Base-by-base conservation (phyloP, 2,113 vertebrate species). In the Cyanoderma ruficeps region DNA sequence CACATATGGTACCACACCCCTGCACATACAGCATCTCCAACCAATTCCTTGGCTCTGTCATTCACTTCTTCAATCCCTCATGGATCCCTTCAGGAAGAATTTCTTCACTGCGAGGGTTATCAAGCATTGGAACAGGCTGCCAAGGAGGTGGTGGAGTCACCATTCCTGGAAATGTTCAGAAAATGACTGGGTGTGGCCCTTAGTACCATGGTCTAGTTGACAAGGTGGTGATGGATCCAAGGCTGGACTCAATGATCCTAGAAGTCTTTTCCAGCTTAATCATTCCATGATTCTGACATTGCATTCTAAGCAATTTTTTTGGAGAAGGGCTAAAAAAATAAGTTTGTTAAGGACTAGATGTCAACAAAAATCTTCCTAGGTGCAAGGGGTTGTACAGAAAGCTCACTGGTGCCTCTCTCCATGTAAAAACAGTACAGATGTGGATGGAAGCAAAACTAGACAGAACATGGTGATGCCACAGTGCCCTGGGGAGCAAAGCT, bases 31-130 rank as follows among this genome's bases (percentile, higher is more conserved):
- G 20, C 11, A 47, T 11, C 64, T 46, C 42, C 22, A 56, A 37
- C 31, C 44, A n/a, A 30, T 23, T 18, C 52, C 23, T 31, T 55
- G 6, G 41, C 46, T 72, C 68, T 56, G 33, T 19, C 49, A 81
- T 47, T 71, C 0, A 0, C 33, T 65, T 64, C 56, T 82, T 82
- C 0, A 0, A 59, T 24, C 16, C 23, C 57, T 69, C 41, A 14
- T 20, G 17, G 21, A 61, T 27, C 41, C 61, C 41, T 55, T 61
- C 47, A 47, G 61, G 31, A 83, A 61, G 47, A 47, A 47, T 42
- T 41, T 55, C 13, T 55, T 83, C 70, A 47, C 47, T 61, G 41
- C 28, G 41, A 76, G 31, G 25, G 5, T 47, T 47, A 50, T 11
- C 53, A 35, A 9, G 31, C 13, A n/a, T 5, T 67, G 33, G 61